Evolutionary conservation across 1,140 invertebrate species (phyloP).

Genomic region (Planococcus citri): DNA sequence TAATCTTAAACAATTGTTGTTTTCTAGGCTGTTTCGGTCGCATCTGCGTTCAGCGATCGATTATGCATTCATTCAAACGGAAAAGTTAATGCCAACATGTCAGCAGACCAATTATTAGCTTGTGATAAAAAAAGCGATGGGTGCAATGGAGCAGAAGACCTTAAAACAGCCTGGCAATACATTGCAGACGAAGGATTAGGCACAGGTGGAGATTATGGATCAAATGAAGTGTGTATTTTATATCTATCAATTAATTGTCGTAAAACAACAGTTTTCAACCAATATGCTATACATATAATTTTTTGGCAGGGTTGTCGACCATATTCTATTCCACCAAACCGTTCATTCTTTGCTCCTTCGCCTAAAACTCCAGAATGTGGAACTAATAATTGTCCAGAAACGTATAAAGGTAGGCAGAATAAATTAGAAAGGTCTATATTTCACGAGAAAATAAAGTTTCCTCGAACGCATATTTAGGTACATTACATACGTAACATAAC

Average conservation of each 20-base stretch:
- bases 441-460: too few species aligned
- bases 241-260: too few species aligned
- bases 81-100: conserved; percentile 42
- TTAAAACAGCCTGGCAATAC: conserved; percentile 45
- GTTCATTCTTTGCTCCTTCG: neutral
- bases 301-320: neutral
- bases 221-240: conserved; percentile 35
- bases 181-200: conserved; percentile 41
- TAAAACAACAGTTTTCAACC: too few species aligned
- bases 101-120: conserved; percentile 47
- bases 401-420: neutral
- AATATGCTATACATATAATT: conserved; percentile 29
- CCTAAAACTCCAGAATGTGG: neutral
- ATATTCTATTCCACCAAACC: neutral
- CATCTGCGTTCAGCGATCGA: conserved; percentile 50
- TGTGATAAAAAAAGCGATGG: conserved; percentile 62
- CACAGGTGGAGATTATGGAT: conserved; percentile 47
- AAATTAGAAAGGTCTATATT: too few species aligned
- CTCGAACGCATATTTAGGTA: too few species aligned
- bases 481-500: too few species aligned
- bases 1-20: neutral
- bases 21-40: conserved; percentile 47
- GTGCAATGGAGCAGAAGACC: conserved; percentile 47
- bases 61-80: conserved; percentile 49
- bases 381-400: neutral